Evolutionary conservation across 2,113 vertebrate genomes (phyloP).

Genomic region (Tachysurus vachellii): DNA sequence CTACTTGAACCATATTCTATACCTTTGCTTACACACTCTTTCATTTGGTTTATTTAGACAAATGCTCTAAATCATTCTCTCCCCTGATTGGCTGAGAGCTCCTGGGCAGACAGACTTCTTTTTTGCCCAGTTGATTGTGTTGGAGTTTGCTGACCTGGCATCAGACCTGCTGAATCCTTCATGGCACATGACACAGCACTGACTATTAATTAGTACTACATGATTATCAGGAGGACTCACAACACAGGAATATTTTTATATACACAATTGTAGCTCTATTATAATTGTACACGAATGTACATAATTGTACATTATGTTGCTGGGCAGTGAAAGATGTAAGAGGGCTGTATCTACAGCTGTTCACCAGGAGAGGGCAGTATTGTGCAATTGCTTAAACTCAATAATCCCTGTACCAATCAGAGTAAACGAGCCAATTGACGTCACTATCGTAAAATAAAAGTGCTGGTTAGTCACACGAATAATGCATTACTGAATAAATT

Average conservation of each 20-base stretch:
- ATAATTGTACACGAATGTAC: not conserved
- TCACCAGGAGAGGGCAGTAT: conserved; percentile 51
- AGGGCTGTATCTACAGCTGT: not conserved
- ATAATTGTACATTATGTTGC: not conserved
- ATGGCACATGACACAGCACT: not conserved
- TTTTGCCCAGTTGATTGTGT: not conserved
- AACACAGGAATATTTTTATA: not conserved
- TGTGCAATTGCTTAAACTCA: not conserved
- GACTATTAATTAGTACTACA: not conserved
- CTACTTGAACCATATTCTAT: not conserved
- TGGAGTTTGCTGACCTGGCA: no score
- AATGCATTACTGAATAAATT: conserved; percentile 12
- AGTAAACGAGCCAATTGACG: not conserved
- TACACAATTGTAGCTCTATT: not conserved
- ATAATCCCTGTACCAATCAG: not conserved
- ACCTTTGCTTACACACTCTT: not conserved
- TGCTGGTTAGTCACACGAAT: not conserved
- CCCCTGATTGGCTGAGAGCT: not conserved
- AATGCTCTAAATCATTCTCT: not conserved
- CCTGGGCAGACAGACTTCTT: not conserved
- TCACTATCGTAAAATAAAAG: conserved; percentile 3
- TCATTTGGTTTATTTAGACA: not conserved
- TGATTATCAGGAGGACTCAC: not conserved
- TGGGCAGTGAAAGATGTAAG: not conserved
- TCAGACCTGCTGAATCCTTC: not conserved